Conservation (phyloP, 1,140 invertebrate species). For the Bradysia coprophila region DNA sequence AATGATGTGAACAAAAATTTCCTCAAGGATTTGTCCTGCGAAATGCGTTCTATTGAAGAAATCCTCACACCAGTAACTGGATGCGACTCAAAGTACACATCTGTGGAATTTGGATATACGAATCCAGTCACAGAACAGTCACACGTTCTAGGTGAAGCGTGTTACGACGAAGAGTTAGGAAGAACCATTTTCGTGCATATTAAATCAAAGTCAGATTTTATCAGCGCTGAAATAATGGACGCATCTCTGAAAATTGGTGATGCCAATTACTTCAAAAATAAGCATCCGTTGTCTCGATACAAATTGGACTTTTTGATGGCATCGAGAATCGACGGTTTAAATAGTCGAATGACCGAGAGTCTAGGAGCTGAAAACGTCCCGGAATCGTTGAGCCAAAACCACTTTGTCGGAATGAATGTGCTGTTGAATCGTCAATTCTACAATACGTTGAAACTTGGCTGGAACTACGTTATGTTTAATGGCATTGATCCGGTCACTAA, state of each 20-base stretch:
- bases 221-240: background rate
- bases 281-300: background rate
- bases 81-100: background rate
- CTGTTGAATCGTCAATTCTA: background rate
- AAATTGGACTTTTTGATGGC: background rate
- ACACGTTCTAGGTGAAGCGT: slow-evolving; percentile 2
- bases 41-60: slow-evolving; percentile 1
- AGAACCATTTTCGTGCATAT: slow-evolving; percentile 1
- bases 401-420: slow-evolving; percentile 1
- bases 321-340: background rate
- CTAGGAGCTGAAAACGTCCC: background rate
- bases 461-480: background rate
- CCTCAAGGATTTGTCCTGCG: background rate
- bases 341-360: background rate
- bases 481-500: background rate
- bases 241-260: background rate
- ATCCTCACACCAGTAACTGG: slow-evolving; percentile 1
- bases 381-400: background rate
- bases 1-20: slow-evolving; percentile 2
- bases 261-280: background rate
- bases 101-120: slow-evolving; percentile 1
- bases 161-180: background rate
- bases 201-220: background rate
- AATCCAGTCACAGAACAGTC: slow-evolving; percentile 3
- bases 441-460: background rate